phyloP scores from a whole-genome alignment of 1,140 invertebrate species.

The Calycopis cecrops region DNA sequence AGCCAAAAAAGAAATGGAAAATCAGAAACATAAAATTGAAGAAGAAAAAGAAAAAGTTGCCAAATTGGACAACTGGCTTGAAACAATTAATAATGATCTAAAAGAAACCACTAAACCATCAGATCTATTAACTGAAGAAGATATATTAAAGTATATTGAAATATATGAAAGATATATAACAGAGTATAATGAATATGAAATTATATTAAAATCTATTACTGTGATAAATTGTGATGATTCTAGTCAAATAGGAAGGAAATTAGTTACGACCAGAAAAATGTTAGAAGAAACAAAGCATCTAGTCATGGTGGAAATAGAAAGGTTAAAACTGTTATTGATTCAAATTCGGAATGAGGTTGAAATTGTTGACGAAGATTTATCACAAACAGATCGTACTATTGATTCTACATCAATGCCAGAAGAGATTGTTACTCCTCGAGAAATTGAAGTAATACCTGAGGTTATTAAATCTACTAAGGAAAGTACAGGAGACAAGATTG shows the following conservation, averaged over 20 bases:
- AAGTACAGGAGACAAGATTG: slow-evolving; percentile 1
- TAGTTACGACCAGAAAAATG: slow-evolving; percentile 73
- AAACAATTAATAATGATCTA: slow-evolving; percentile 57
- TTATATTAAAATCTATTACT: slow-evolving; percentile 76
- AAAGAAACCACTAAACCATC: slow-evolving; percentile 49
- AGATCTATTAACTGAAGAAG: slow-evolving; percentile 53
- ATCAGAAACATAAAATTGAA: slow-evolving; percentile 51
- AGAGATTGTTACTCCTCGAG: slow-evolving; percentile 68
- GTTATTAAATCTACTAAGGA: slow-evolving; percentile 6
- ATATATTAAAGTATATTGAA: slow-evolving; percentile 67
- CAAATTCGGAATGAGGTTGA: slow-evolving; percentile 56
- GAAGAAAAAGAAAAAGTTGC: slow-evolving; percentile 54
- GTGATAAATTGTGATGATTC: slow-evolving; percentile 73
- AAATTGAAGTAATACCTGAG: slow-evolving; percentile 27
- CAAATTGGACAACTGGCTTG: slow-evolving; percentile 62
- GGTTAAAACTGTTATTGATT: slow-evolving; percentile 65
- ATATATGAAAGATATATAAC: slow-evolving; percentile 71
- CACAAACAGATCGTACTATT: slow-evolving; percentile 76
- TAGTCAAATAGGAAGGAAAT: slow-evolving; percentile 76
- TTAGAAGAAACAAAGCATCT: slow-evolving; percentile 76
- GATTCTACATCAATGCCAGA: slow-evolving; percentile 79
- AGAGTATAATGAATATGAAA: slow-evolving; percentile 76
- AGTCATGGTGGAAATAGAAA: slow-evolving; percentile 75
- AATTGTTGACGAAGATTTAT: slow-evolving; percentile 61
- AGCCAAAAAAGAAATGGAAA: slow-evolving; percentile 46